phyloP scores from a whole-genome alignment of 1,140 invertebrate genomes.

The Dinoponera quadriceps region DNA sequence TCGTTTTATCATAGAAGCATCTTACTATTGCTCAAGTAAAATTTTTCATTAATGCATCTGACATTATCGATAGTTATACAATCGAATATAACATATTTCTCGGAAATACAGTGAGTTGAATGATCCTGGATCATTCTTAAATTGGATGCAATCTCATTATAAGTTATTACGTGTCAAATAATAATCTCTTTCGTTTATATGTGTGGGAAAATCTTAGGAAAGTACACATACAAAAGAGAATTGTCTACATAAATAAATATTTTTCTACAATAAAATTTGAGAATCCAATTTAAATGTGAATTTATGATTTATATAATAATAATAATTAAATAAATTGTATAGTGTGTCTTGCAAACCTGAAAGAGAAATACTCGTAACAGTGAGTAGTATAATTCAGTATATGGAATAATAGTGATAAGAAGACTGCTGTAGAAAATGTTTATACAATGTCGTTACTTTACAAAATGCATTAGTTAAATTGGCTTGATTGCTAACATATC shows the following conservation, averaged over 20 bases:
- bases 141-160: neutral
- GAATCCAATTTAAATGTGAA: constrained; percentile 8
- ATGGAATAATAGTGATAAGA: constrained; percentile 14
- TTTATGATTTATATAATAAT: neutral
- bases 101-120: neutral
- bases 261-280: constrained; percentile 24
- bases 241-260: neutral
- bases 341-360: no score
- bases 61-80: constrained; percentile 21
- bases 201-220: neutral
- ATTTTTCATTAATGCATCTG: constrained; percentile 4
- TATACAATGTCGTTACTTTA: constrained; percentile 4
- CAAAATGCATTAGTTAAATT: constrained; percentile 7
- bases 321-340: no score
- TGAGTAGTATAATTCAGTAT: constrained; percentile 17
- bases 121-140: neutral
- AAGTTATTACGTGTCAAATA: neutral
- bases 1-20: constrained; percentile 25
- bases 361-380: no score
- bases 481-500: neutral
- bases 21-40: constrained; percentile 29
- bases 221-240: neutral
- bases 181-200: constrained; percentile 21
- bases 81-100: constrained; percentile 28
- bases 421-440: neutral